Evolutionary conservation across 2,888 invertebrate genomes (phyloP).

Genomic region (Pachliopta kotzebuea): DNA sequence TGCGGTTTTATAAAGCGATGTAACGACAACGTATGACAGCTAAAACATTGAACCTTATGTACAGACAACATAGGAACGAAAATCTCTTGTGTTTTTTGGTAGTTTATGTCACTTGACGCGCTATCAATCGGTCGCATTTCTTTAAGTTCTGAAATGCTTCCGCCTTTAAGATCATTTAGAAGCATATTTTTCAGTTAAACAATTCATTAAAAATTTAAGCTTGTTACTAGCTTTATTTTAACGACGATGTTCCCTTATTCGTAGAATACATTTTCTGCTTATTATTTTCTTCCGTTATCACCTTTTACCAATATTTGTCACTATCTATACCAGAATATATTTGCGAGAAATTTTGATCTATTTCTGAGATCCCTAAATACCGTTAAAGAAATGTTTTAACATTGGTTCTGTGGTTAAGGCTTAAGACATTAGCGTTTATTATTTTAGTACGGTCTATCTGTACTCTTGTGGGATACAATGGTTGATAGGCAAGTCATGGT

Average conservation of each 20-base stretch:
- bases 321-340: no score
- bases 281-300: no score
- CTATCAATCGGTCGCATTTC: conserved; percentile 15
- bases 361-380: no score
- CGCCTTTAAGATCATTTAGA: not conserved
- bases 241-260: no score
- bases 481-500: conserved; percentile 31
- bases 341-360: no score
- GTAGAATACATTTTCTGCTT: no score
- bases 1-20: conserved; percentile 36
- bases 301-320: no score
- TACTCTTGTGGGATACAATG: not conserved
- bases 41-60: conserved; percentile 25
- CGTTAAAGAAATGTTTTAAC: no score
- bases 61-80: conserved; percentile 12
- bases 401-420: no score
- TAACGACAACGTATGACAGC: conserved; percentile 34
- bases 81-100: not conserved
- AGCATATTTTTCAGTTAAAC: not conserved
- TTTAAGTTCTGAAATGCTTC: conserved; percentile 13
- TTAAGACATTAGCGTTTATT: not conserved
- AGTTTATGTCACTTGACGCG: conserved; percentile 11
- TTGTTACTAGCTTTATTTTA: no score
- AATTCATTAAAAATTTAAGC: no score
- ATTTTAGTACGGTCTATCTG: not conserved